A percentile compares a stretch with the other conserved stretches of the same genome.
Evolutionary conservation across 2,888 invertebrate genomes (phyloP).

Genomic region (Eurytoma californica): DNA sequence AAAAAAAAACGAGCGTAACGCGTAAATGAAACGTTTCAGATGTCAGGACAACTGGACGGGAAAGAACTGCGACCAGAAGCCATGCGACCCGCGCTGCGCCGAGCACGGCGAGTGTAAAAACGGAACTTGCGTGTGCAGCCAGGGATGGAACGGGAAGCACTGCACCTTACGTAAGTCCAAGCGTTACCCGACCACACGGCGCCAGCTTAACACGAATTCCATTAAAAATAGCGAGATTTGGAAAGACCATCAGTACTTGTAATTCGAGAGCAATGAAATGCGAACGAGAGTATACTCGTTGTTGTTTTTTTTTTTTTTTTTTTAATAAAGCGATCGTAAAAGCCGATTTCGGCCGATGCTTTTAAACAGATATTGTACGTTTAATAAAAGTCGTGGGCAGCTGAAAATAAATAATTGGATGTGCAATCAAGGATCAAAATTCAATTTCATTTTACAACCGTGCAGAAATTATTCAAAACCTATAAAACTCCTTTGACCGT

Average conservation of each 20-base stretch:
- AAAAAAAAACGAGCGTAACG: background rate
- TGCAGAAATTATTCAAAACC: no score
- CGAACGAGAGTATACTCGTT: no score
- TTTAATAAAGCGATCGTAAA: no score
- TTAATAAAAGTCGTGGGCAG: no score
- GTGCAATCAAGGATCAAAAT: background rate
- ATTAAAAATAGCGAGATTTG: background rate
- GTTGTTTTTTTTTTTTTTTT: no score
- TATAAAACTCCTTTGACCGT: no score
- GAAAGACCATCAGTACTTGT: background rate
- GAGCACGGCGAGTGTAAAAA: constrained; percentile 98
- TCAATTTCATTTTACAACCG: background rate
- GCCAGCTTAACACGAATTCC: background rate
- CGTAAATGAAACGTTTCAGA: constrained; percentile 70
- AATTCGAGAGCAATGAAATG: no score
- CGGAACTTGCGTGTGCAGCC: constrained; percentile 97
- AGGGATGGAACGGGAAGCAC: constrained; percentile 98
- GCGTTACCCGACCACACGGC: background rate
- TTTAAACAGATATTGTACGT: no score
- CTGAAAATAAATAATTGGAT: constrained; percentile 5
- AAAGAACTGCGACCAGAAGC: constrained; percentile 91
- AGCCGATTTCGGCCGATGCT: no score
- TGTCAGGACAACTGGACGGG: constrained; percentile 97
- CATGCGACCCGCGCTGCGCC: constrained; percentile 93
- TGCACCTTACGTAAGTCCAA: constrained; percentile 93